These are phyloP conservation scores for Heliornis fulica DNA, from an alignment of 2,113 vertebrate species.

Conservation along the genomic window DNA sequence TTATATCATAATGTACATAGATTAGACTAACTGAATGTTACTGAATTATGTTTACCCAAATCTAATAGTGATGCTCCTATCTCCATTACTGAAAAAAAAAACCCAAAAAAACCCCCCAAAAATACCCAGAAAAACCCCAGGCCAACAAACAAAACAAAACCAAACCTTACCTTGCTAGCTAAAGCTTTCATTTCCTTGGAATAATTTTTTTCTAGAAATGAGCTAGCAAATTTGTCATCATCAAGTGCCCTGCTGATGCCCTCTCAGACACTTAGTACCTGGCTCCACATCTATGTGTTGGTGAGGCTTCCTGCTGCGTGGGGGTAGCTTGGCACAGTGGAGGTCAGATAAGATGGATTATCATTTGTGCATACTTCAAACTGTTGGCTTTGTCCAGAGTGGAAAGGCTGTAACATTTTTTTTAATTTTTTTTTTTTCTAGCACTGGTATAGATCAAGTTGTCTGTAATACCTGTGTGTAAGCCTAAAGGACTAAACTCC, in stretches of 20 bases:
- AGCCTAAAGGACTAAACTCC: neutral
- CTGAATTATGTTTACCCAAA: neutral
- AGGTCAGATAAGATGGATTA: neutral
- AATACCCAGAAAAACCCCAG: too few relatives aligned
- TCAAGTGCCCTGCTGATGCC: neutral
- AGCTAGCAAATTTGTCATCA: neutral
- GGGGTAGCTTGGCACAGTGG: neutral
- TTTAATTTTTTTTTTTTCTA: neutral
- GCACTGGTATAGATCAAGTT: neutral
- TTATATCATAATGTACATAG: neutral
- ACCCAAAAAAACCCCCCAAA: too few relatives aligned
- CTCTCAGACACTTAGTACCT: neutral
- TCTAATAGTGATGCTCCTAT: neutral
- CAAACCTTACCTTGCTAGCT: too few relatives aligned
- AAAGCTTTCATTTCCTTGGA: neutral
- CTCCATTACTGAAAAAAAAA: neutral
- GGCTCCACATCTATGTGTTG: fast-evolving
- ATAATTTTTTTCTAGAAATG: neutral
- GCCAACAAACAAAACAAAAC: too few relatives aligned
- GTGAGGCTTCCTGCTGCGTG: neutral
- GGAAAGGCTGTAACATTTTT: neutral
- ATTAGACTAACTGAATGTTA: neutral
- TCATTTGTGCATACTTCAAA: neutral
- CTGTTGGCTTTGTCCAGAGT: neutral
- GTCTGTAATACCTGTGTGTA: neutral